Percentiles rank a stretch among this genome's conserved stretches.
phyloP scores from a whole-genome alignment of 2,797 vertebrate genomes.

The Cuculus canorus region DNA sequence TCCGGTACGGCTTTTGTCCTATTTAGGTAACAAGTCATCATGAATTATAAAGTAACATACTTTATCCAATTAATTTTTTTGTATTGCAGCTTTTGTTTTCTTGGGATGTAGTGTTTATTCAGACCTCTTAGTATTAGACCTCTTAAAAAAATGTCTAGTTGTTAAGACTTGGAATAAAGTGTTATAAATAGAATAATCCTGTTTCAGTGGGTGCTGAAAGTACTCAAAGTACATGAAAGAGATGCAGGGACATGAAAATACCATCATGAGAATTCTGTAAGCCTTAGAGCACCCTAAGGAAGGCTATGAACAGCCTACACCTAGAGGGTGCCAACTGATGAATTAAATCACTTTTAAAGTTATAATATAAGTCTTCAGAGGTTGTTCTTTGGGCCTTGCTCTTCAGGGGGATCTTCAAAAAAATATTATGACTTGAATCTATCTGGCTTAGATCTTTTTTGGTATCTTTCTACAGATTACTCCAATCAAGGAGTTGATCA shows the following conservation, averaged over 20 bases:
- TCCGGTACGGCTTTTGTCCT: background rate
- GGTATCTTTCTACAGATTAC: conserved; percentile 83
- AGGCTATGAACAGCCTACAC: background rate
- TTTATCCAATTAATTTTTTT: background rate
- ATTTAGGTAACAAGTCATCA: background rate
- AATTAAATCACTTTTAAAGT: background rate
- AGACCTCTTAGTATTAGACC: no score
- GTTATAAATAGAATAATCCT: background rate
- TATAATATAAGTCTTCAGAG: background rate
- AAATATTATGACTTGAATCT: background rate
- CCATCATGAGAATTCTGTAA: background rate
- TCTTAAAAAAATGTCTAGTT: background rate
- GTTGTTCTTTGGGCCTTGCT: background rate
- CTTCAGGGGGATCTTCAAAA: background rate
- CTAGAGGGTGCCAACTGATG: background rate
- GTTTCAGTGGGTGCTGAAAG: background rate
- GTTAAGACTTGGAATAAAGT: background rate
- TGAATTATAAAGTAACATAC: background rate
- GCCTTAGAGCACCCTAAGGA: background rate
- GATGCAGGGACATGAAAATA: accelerated
- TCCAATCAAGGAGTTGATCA: conserved; percentile 94
- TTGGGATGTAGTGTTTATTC: background rate
- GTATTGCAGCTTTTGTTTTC: background rate
- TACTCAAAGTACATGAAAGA: background rate
- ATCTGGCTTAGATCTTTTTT: background rate